Percentiles rank a stretch among this genome's conserved stretches.
phyloP scores from a whole-genome alignment of 2,888 invertebrate genomes.

The Leptinotarsa peninsularis region DNA sequence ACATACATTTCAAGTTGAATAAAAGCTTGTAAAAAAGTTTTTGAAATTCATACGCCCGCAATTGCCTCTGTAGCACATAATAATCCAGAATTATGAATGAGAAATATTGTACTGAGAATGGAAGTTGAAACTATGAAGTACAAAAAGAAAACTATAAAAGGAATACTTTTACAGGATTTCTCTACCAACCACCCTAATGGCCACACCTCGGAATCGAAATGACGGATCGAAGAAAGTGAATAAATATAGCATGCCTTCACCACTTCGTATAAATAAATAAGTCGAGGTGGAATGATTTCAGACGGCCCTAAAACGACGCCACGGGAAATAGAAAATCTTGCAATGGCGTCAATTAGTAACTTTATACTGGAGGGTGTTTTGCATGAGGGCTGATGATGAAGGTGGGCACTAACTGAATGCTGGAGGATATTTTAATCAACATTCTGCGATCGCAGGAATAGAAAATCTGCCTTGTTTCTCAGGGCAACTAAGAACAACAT shows the following conservation, averaged over 20 bases:
- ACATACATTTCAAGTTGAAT: too few relatives aligned
- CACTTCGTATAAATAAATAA: constrained; percentile 49
- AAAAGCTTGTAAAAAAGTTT: too few relatives aligned
- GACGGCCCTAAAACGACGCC: constrained; percentile 37
- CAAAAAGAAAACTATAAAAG: too few relatives aligned
- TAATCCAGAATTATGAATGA: too few relatives aligned
- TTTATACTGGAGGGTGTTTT: constrained; percentile 45
- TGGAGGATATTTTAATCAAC: constrained; percentile 13
- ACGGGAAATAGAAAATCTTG: constrained; percentile 48
- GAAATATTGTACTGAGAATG: too few relatives aligned
- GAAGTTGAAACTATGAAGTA: too few relatives aligned
- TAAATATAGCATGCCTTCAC: constrained; percentile 46
- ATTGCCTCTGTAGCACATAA: too few relatives aligned
- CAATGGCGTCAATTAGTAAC: constrained; percentile 51
- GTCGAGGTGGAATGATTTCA: constrained; percentile 37
- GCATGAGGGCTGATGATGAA: constrained; percentile 41
- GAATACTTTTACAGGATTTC: not conserved
- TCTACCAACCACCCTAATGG: constrained; percentile 14
- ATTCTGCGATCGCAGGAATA: not conserved
- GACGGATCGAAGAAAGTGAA: constrained; percentile 43
- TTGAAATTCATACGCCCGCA: too few relatives aligned
- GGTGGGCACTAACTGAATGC: constrained; percentile 1
- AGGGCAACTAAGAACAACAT: not conserved
- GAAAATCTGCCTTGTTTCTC: not conserved
- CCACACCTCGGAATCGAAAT: constrained; percentile 39